These are phyloP conservation scores for Proterorhinus semilunaris DNA, from an alignment of 2,113 vertebrate species.

Conservation along the genomic window DNA sequence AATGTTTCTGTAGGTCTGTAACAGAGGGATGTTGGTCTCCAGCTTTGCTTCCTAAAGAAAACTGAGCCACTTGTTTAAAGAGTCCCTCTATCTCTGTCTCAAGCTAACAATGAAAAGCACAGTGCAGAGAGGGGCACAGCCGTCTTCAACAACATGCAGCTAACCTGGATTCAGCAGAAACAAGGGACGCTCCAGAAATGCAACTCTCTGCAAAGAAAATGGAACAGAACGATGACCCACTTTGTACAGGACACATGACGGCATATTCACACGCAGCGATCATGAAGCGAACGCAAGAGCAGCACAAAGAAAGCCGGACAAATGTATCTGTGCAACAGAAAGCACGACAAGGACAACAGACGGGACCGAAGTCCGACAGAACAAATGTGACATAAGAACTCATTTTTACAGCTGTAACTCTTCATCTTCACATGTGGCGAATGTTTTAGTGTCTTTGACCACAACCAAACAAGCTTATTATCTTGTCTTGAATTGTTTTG, in stretches of 20 bases:
- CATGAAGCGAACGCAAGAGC: conserved; percentile 28
- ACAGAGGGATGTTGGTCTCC: conserved; percentile 5
- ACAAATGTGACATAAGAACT: conserved; percentile 48
- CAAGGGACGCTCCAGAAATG: conserved; percentile 20
- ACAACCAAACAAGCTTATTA: conserved; percentile 38
- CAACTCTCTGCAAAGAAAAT: conserved; percentile 43
- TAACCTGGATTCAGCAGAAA: conserved; percentile 33
- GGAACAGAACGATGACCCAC: conserved; percentile 52
- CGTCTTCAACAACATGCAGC: neutral
- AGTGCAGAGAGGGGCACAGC: conserved; percentile 24
- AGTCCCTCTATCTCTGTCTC: conserved; percentile 24
- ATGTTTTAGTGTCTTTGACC: conserved; percentile 26
- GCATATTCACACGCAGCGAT: conserved; percentile 35
- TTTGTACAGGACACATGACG: conserved; percentile 27
- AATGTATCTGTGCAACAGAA: neutral
- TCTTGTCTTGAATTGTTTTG: conserved; percentile 11
- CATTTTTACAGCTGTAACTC: conserved; percentile 54
- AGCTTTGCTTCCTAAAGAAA: conserved; percentile 24
- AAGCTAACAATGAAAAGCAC: conserved; percentile 46
- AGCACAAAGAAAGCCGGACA: conserved; percentile 11
- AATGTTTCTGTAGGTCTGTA: conserved; percentile 16
- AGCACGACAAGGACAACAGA: conserved; percentile 19
- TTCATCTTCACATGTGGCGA: conserved; percentile 46
- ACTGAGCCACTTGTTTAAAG: conserved; percentile 16
- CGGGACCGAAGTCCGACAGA: conserved; percentile 2